A percentile compares a stretch with the other conserved stretches of the same genome.
These are phyloP conservation scores for Maniola jurtina DNA, from an alignment of 1,140 invertebrate genomes.

Conservation along the genomic window DNA sequence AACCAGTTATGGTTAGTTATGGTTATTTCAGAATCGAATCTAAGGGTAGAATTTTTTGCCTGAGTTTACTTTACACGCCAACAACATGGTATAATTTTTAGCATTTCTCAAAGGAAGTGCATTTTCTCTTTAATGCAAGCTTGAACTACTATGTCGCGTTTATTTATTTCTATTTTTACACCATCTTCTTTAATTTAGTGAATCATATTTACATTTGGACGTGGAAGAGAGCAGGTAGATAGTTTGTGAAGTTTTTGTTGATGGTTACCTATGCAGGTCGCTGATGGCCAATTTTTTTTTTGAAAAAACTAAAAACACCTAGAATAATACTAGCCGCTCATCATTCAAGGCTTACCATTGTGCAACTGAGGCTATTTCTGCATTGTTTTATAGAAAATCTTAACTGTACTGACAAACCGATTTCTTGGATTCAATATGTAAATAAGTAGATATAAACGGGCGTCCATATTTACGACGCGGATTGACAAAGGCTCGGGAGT, in stretches of 20 bases:
- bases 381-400: neutral
- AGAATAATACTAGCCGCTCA: neutral
- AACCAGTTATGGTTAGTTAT: too few species aligned
- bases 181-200: conserved; percentile 53
- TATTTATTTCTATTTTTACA: conserved; percentile 50
- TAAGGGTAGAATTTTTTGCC: too few species aligned
- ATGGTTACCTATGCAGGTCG: too few species aligned
- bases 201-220: neutral
- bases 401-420: neutral
- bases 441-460: conserved; percentile 8
- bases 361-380: neutral
- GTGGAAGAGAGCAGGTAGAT: too few species aligned
- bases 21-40: too few species aligned
- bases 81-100: neutral
- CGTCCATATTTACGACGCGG: conserved; percentile 11
- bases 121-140: conserved; percentile 19
- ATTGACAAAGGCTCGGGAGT: conserved; percentile 25
- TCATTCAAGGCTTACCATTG: neutral
- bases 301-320: neutral
- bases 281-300: too few species aligned
- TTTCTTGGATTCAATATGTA: neutral
- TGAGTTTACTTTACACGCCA: too few species aligned
- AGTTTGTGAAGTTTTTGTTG: too few species aligned
- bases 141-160: conserved; percentile 35
- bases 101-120: conserved; percentile 10